Conservation (phyloP, 2,888 invertebrate genomes). For the Aspidiotus destructor region DNA sequence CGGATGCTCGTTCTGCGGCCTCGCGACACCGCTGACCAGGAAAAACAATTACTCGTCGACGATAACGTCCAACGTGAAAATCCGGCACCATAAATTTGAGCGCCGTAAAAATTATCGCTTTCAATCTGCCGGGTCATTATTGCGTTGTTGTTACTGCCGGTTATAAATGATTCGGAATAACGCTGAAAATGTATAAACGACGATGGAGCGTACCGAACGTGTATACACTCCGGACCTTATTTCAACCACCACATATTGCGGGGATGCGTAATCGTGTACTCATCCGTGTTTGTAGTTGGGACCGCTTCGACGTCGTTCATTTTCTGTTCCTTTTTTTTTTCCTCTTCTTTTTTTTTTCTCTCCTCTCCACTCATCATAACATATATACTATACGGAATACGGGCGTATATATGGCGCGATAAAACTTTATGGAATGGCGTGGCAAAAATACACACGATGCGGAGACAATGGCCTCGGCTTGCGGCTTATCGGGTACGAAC, state of each 20-base stretch:
- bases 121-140: constrained; percentile 5
- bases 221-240: not conserved
- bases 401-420: not conserved
- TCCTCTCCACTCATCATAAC: too few species aligned
- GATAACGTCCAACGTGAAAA: constrained; percentile 9
- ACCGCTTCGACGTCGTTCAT: not conserved
- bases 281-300: not conserved
- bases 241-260: too few species aligned
- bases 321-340: too few species aligned
- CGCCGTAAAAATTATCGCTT: constrained; percentile 17
- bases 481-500: constrained; percentile 6
- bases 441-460: not conserved
- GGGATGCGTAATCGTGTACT: not conserved
- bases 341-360: too few species aligned
- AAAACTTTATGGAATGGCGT: constrained; percentile 2
- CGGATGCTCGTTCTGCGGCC: too few species aligned
- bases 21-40: not conserved
- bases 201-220: not conserved
- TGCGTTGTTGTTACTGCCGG: constrained; percentile 3
- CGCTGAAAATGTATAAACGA: not conserved
- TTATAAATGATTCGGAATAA: constrained; percentile 14
- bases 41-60: constrained; percentile 4
- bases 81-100: constrained; percentile 7
- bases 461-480: not conserved
- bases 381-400: too few species aligned